These are phyloP conservation scores for Peromyscus aztecus DNA, from an alignment of 2,797 vertebrate genomes.

Conservation along the genomic window DNA sequence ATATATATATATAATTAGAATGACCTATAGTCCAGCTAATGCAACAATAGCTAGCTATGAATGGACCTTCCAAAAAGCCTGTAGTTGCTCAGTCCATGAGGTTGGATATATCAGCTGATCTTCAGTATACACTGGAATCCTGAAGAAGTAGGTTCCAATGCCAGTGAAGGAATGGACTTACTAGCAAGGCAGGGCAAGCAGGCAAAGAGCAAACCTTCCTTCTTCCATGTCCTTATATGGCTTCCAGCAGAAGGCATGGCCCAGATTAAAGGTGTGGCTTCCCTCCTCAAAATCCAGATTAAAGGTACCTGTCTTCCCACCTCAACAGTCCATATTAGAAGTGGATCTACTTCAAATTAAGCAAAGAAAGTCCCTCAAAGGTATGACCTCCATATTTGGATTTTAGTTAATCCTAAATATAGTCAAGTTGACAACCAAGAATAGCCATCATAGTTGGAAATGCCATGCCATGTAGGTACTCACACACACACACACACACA, in stretches of 20 bases:
- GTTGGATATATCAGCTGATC: neutral
- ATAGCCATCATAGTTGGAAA: neutral
- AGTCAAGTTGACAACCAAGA: neutral
- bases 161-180: neutral
- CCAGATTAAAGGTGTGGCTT: neutral
- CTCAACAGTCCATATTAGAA: neutral
- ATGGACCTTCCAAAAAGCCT: neutral
- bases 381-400: neutral
- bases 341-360: neutral
- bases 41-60: neutral
- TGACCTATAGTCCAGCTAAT: neutral
- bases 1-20: neutral
- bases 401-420: neutral
- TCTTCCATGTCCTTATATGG: no score
- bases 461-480: neutral
- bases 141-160: neutral
- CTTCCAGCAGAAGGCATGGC: no score
- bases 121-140: neutral
- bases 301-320: neutral
- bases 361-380: neutral
- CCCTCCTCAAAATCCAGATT: neutral
- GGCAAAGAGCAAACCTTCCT: neutral
- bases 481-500: neutral
- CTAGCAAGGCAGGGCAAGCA: neutral
- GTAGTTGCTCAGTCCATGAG: neutral